Evolutionary conservation across 1,140 invertebrate genomes (phyloP).

Genomic region (Zaprionus inermis): DNA sequence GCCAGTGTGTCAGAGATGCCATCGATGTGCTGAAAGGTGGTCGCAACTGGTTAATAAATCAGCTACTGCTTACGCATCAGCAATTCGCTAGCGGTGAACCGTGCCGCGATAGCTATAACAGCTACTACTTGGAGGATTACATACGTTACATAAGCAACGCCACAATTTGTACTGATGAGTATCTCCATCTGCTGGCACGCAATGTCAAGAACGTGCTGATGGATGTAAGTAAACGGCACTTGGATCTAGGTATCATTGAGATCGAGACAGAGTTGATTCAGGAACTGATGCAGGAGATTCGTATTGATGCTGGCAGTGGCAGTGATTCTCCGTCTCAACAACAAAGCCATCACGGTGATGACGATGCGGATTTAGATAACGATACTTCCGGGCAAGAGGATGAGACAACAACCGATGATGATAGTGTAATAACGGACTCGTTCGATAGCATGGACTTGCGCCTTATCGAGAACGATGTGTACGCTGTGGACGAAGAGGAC

Average conservation of each 20-base stretch:
- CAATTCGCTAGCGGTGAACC: constrained; percentile 62
- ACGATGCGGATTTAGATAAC: constrained; percentile 61
- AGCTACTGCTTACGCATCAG: constrained; percentile 69
- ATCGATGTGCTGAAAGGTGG: constrained; percentile 73
- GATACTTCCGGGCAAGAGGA: constrained; percentile 70
- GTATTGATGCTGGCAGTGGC: constrained; percentile 49
- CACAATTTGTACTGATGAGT: constrained; percentile 51
- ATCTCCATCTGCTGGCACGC: constrained; percentile 68
- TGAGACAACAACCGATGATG: constrained; percentile 73
- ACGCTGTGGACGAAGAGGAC: constrained; percentile 58
- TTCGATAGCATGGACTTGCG: constrained; percentile 72
- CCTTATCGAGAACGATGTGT: constrained; percentile 68
- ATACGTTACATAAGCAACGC: constrained; percentile 69
- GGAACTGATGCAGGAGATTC: constrained; percentile 78
- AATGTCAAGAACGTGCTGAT: constrained; percentile 77
- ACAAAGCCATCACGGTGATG: constrained; percentile 48
- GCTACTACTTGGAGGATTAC: constrained; percentile 72
- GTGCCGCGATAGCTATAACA: constrained; percentile 65
- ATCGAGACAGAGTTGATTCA: constrained; percentile 77
- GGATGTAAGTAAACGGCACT: constrained; percentile 69
- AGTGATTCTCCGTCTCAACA: constrained; percentile 59
- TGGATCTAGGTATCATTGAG: constrained; percentile 65
- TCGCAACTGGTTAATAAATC: constrained; percentile 73
- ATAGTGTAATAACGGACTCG: constrained; percentile 72
- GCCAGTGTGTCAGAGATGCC: constrained; percentile 70